Conservation (phyloP, 2,797 vertebrate species). For the Salarias fasciatus region DNA sequence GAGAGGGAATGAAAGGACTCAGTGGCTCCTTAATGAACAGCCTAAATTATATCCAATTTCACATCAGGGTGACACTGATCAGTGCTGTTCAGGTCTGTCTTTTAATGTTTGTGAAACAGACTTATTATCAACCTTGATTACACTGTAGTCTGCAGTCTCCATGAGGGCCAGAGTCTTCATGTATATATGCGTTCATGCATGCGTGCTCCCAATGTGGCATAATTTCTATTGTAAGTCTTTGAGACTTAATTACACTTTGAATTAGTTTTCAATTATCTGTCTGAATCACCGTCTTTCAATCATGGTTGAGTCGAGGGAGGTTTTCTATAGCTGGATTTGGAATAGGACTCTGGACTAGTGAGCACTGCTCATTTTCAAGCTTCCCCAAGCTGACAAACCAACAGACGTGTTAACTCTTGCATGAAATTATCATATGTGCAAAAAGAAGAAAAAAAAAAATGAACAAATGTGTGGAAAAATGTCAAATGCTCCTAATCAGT, state of each 20-base stretch:
- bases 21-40: not conserved
- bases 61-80: constrained; percentile 8
- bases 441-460: too few relatives aligned
- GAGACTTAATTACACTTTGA: too few relatives aligned
- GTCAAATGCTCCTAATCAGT: too few relatives aligned
- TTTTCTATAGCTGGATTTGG: too few relatives aligned
- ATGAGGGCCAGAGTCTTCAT: not conserved
- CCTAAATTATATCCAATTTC: constrained; percentile 2
- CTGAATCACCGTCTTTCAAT: too few relatives aligned
- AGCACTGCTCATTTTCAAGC: not conserved
- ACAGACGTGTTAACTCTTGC: not conserved
- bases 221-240: too few relatives aligned
- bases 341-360: too few relatives aligned
- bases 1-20: not conserved
- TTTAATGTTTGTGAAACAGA: constrained; percentile 3
- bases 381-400: not conserved
- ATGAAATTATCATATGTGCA: not conserved
- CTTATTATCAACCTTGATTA: constrained; percentile 9
- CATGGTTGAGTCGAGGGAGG: too few relatives aligned
- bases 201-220: too few relatives aligned
- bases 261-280: too few relatives aligned
- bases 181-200: too few relatives aligned
- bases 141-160: constrained; percentile 1
- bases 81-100: constrained; percentile 6
- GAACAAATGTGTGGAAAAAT: too few relatives aligned